Evolutionary conservation across 2,797 vertebrate species (phyloP).

Genomic region (Danio albolineatus): DNA sequence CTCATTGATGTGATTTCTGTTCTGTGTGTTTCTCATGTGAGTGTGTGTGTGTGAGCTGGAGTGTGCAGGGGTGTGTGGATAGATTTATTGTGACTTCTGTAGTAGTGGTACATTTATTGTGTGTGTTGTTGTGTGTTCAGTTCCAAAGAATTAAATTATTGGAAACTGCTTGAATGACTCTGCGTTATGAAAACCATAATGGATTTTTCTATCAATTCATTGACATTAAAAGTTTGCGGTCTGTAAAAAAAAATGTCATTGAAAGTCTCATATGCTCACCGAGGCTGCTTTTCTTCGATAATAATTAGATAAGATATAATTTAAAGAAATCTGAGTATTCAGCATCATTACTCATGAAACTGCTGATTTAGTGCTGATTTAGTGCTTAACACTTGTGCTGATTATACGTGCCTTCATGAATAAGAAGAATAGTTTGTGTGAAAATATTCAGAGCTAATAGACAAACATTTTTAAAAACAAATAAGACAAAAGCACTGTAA

Average conservation of each 20-base stretch:
- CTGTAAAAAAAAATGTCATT: not conserved
- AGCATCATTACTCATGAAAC: too few species aligned
- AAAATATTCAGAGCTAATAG: too few species aligned
- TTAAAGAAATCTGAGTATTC: too few species aligned
- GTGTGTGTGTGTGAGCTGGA: constrained; percentile 26
- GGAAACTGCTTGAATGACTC: not conserved
- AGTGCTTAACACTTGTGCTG: too few species aligned
- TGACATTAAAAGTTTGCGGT: not conserved
- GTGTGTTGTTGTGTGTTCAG: constrained; percentile 28
- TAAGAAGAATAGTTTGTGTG: too few species aligned
- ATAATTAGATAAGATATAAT: not conserved
- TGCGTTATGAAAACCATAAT: not conserved
- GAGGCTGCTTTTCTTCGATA: not conserved
- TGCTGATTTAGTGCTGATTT: too few species aligned
- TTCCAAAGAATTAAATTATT: constrained; percentile 37
- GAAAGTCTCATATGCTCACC: too few species aligned
- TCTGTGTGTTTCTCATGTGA: constrained; percentile 14
- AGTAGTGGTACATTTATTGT: constrained; percentile 23
- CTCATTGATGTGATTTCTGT: constrained; percentile 23
- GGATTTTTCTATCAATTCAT: not conserved
- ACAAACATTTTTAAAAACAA: too few species aligned
- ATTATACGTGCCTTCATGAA: too few species aligned
- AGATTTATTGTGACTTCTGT: constrained; percentile 31
- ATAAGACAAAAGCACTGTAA: too few species aligned
- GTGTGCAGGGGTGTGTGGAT: constrained; percentile 17